phyloP scores from a whole-genome alignment of 53 echinoderm and acorn worm genomes.

The Arbacia lixula region DNA sequence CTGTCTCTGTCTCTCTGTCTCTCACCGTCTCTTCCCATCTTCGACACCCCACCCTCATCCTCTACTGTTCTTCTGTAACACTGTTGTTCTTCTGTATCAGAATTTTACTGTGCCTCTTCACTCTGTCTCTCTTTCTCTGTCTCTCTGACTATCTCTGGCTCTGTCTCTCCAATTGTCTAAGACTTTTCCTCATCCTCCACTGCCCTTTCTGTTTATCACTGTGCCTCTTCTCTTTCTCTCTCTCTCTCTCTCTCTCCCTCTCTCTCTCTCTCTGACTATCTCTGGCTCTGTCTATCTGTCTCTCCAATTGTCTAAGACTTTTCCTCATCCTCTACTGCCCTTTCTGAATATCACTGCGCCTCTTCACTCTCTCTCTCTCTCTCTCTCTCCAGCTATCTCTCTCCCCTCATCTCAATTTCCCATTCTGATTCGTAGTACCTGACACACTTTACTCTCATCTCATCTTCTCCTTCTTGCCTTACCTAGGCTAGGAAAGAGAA shows the following conservation, averaged over 20 bases:
- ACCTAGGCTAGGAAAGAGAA: background rate
- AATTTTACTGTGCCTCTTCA: no score
- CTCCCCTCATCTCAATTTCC: background rate
- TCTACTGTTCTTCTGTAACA: no score
- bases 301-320: background rate
- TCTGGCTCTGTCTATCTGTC: background rate
- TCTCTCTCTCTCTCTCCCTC: background rate
- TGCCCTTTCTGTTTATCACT: background rate
- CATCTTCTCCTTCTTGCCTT: background rate
- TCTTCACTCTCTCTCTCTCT: no score
- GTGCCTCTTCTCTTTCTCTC: background rate
- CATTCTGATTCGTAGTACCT: background rate
- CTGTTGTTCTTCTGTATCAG: no score
- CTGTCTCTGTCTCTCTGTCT: no score
- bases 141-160: background rate
- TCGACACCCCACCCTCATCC: no score
- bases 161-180: background rate
- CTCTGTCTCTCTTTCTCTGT: background rate
- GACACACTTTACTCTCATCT: slow-evolving; percentile 19
- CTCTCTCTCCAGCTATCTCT: background rate
- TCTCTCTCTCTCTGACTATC: background rate
- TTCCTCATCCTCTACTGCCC: background rate
- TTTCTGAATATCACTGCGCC: no score
- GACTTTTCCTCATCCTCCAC: background rate
- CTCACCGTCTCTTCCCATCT: no score